A percentile compares a stretch with the other conserved stretches of the same genome.
phyloP scores from a whole-genome alignment of 2,888 invertebrate species.

The Patella ulyssiponensis region DNA sequence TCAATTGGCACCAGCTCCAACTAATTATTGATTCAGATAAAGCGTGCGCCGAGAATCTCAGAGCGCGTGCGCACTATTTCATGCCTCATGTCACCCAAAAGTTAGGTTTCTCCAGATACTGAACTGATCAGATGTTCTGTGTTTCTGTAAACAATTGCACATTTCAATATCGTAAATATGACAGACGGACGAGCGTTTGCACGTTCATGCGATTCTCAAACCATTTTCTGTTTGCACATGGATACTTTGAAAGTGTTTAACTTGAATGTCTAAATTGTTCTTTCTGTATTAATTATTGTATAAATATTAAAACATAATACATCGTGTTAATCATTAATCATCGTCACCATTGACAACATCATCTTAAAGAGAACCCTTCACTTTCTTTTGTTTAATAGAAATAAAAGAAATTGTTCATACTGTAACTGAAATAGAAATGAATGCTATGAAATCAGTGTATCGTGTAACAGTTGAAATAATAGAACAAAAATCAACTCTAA shows the following conservation, averaged over 20 bases:
- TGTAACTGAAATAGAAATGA: too few species aligned
- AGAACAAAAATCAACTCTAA: too few species aligned
- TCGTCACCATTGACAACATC: background rate
- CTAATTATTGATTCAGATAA: conserved; percentile 4
- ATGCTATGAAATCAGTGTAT: too few species aligned
- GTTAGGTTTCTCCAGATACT: background rate
- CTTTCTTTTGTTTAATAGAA: too few species aligned
- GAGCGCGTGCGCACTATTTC: conserved; percentile 5
- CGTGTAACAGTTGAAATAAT: too few species aligned
- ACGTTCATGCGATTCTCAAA: background rate
- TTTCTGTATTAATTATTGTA: conserved; percentile 5
- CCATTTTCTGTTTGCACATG: conserved; percentile 1
- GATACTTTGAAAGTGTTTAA: conserved; percentile 7
- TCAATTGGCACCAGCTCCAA: conserved; percentile 1
- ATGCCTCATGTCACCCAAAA: background rate
- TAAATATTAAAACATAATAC: conserved; percentile 3
- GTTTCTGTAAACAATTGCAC: conserved; percentile 12
- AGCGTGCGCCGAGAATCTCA: background rate
- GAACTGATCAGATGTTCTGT: background rate
- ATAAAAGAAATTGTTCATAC: too few species aligned
- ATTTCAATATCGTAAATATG: conserved; percentile 1
- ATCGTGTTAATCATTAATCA: conserved; percentile 4
- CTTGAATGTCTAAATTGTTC: background rate
- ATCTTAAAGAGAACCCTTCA: too few species aligned
- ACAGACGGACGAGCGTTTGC: conserved; percentile 11